Conservation (phyloP, 1,140 invertebrate species). For the Drosophila serrata region DNA sequence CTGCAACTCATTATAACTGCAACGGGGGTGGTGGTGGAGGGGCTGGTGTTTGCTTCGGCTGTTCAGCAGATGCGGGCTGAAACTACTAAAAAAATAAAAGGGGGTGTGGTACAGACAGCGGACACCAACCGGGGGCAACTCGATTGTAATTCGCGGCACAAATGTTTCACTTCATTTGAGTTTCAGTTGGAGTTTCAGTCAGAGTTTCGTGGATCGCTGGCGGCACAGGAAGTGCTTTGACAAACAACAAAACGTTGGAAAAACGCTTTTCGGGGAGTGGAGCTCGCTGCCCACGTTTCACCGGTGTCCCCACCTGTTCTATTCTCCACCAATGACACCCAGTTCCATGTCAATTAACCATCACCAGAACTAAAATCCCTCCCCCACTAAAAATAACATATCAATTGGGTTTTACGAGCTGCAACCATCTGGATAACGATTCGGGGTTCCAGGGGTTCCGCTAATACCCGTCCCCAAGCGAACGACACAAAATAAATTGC, state of each 20-base stretch:
- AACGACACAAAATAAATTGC: constrained; percentile 76
- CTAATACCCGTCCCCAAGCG: constrained; percentile 34
- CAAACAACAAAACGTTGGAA: constrained; percentile 49
- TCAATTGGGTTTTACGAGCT: constrained; percentile 31
- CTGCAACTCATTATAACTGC: constrained; percentile 81
- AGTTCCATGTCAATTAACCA: constrained; percentile 56
- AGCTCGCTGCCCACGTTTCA: constrained; percentile 16
- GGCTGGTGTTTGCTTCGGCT: constrained; percentile 27
- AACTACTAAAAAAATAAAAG: constrained; percentile 7
- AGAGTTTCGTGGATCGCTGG: constrained; percentile 56
- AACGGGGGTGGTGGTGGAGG: constrained; percentile 12
- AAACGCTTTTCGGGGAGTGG: constrained; percentile 51
- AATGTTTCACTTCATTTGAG: constrained; percentile 82
- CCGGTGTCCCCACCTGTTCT: constrained; percentile 47
- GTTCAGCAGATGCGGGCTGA: constrained; percentile 58
- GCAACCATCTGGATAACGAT: constrained; percentile 10
- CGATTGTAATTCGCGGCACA: constrained; percentile 80
- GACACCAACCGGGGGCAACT: constrained; percentile 33
- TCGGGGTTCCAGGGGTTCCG: constrained; percentile 13
- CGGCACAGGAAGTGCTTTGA: constrained; percentile 72
- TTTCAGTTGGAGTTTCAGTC: constrained; percentile 22
- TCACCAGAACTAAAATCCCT: constrained; percentile 2
- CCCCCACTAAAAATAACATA: constrained; percentile 8
- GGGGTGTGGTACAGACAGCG: constrained; percentile 4
- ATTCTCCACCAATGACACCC: constrained; percentile 20